phyloP scores from a whole-genome alignment of 37 sponge, comb jelly and placozoan species.

The Crambe crambe region DNA sequence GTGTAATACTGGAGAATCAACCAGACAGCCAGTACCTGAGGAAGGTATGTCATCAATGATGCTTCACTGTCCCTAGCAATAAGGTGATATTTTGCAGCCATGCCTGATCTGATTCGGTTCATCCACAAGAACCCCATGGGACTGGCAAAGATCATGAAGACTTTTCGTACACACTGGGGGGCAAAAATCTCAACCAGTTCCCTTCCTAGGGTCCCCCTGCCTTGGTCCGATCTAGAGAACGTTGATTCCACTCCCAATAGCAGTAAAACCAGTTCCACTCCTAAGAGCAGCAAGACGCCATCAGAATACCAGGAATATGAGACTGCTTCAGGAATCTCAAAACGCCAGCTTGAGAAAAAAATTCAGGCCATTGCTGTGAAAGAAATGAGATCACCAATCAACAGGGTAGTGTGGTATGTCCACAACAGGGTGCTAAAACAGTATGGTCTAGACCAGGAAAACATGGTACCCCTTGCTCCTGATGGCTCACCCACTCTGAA shows the following conservation, averaged over 20 bases:
- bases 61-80: background rate
- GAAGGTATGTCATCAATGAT: constrained; percentile 44
- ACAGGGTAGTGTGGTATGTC: constrained; percentile 51
- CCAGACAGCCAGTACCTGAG: constrained; percentile 53
- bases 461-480: background rate
- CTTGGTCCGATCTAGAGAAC: background rate
- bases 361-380: constrained; percentile 75
- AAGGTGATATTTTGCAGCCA: constrained; percentile 42
- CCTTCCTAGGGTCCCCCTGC: background rate
- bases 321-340: constrained; percentile 65
- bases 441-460: constrained; percentile 29
- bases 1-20: background rate
- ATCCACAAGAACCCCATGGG: constrained; percentile 81
- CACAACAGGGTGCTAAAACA: constrained; percentile 49
- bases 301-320: constrained; percentile 18
- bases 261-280: background rate
- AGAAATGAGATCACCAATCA: constrained; percentile 39
- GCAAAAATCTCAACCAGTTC: constrained; percentile 22
- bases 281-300: background rate
- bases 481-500: background rate
- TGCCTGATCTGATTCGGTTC: constrained; percentile 79
- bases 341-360: constrained; percentile 77
- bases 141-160: constrained; percentile 51
- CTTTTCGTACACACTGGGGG: constrained; percentile 76
- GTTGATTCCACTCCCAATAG: background rate